These are phyloP conservation scores for Chlorodrepanis virens DNA, from an alignment of 2,113 vertebrate genomes.

Conservation along the genomic window DNA sequence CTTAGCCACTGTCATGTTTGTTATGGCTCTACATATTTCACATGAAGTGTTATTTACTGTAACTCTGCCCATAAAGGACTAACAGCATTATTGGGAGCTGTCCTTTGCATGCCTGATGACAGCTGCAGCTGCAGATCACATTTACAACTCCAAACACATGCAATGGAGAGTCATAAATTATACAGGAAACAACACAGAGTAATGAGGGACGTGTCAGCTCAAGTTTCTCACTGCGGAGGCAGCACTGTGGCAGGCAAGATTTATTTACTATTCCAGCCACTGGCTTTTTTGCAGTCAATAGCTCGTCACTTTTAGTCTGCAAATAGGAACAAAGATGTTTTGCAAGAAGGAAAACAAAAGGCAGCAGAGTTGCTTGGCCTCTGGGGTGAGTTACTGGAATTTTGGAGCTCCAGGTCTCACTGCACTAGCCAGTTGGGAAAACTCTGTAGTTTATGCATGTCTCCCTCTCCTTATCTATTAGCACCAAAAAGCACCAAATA, in stretches of 20 bases:
- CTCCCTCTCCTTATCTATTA: not conserved
- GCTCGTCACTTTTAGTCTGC: not conserved
- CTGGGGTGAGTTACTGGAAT: not conserved
- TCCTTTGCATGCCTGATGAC: not conserved
- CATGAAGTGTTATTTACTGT: not conserved
- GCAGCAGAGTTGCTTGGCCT: not conserved
- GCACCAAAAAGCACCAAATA: not conserved
- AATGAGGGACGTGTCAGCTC: not conserved
- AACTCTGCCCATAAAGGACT: not conserved
- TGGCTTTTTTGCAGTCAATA: not conserved
- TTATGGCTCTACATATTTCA: not conserved
- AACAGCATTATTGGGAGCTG: not conserved
- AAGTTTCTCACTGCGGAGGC: not conserved
- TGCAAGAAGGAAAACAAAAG: not conserved
- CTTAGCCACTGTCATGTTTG: not conserved
- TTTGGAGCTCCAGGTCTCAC: not conserved
- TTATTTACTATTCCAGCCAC: conserved; percentile 23
- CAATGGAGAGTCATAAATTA: conserved; percentile 10
- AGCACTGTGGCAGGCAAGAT: not conserved
- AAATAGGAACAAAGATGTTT: not conserved
- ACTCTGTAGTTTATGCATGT: not conserved
- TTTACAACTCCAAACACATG: not conserved
- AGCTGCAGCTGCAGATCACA: not conserved
- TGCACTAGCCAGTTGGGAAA: not conserved
- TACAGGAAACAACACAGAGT: not conserved